Conservation (phyloP, 2,113 vertebrate species). For the Mustela lutreola region DNA sequence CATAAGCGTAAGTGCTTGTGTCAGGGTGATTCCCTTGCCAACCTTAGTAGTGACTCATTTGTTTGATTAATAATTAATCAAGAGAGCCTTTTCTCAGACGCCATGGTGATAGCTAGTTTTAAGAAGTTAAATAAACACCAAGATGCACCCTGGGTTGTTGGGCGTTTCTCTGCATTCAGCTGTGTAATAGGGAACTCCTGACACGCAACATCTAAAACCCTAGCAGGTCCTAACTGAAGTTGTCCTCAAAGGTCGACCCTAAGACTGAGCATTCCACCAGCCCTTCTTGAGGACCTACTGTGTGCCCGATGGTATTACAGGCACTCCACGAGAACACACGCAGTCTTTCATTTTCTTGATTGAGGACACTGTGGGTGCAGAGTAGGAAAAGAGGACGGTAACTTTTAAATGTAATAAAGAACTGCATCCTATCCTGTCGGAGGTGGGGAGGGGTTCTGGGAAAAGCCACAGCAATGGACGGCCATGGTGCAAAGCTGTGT, state of each 20-base stretch:
- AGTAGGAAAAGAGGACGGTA: not conserved
- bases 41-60: constrained; percentile 39
- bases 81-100: constrained; percentile 13
- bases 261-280: not conserved
- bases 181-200: not conserved
- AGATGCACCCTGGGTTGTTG: not conserved
- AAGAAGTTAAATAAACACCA: constrained; percentile 63
- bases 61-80: constrained; percentile 57
- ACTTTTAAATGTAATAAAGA: not conserved
- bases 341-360: not conserved
- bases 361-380: no score
- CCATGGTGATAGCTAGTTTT: constrained; percentile 39
- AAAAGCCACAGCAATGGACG: not conserved
- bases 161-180: not conserved
- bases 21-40: not conserved
- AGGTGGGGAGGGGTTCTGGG: no score
- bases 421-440: no score
- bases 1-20: not conserved
- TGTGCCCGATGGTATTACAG: not conserved
- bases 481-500: not conserved
- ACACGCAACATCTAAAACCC: not conserved
- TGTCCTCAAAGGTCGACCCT: not conserved
- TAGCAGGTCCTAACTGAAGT: not conserved
- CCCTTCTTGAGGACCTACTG: not conserved
- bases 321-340: not conserved